A percentile compares a stretch with the other conserved stretches of the same genome.
Conservation (phyloP, 2,113 vertebrate genomes). For the Megalops atlanticus region DNA sequence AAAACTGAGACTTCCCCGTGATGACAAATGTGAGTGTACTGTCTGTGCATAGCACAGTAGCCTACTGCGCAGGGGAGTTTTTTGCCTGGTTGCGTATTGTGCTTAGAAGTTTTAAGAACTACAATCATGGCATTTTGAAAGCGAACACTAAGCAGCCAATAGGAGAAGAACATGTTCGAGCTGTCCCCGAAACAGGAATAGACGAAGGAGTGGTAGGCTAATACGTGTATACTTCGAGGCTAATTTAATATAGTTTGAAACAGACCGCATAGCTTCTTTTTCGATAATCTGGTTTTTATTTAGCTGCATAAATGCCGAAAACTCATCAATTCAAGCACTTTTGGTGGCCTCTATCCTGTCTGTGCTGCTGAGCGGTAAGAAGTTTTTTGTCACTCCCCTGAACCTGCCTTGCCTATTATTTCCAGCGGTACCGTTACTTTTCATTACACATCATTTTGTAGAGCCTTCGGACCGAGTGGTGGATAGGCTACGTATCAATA, state of each 20-base stretch:
- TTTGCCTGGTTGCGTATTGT: neutral
- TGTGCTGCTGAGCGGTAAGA: slow-evolving; percentile 19
- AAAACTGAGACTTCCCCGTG: too few species aligned
- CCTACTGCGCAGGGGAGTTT: too few species aligned
- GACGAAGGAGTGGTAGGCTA: slow-evolving; percentile 2
- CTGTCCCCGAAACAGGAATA: slow-evolving; percentile 26
- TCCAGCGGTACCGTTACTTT: slow-evolving; percentile 13
- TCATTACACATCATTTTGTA: neutral
- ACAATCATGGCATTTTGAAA: neutral
- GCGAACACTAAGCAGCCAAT: slow-evolving; percentile 25
- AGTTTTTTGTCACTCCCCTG: neutral
- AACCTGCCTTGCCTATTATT: neutral
- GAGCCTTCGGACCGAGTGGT: neutral
- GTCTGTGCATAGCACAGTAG: too few species aligned
- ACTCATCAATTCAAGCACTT: neutral
- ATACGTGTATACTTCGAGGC: neutral
- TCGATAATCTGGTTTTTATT: neutral
- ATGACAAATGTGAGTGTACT: too few species aligned
- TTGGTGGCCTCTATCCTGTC: neutral
- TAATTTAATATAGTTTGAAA: neutral
- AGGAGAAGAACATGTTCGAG: slow-evolving; percentile 29
- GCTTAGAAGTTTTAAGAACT: neutral
- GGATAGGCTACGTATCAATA: neutral
- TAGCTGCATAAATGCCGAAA: slow-evolving; percentile 23
- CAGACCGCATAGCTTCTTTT: neutral